phyloP scores from a whole-genome alignment of 2,113 vertebrate genomes.

The Esox niger region DNA sequence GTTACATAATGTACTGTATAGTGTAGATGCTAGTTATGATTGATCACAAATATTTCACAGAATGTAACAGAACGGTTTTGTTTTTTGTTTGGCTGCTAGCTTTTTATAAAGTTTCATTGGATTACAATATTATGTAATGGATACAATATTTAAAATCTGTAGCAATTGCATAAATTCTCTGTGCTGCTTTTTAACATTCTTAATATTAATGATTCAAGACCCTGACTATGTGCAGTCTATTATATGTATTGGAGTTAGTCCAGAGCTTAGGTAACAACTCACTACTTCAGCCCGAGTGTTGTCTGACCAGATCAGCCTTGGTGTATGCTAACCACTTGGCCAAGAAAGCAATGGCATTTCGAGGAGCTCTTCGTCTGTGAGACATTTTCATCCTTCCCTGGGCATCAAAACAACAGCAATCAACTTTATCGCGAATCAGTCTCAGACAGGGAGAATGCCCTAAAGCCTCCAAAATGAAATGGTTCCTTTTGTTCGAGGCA shows the following conservation, averaged over 20 bases:
- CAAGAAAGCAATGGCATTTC: not conserved
- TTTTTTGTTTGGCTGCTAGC: too few species aligned
- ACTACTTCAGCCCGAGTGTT: not conserved
- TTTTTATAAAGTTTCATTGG: too few species aligned
- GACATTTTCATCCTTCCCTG: not conserved
- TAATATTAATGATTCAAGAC: too few species aligned
- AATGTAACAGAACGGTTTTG: not conserved
- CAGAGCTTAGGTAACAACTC: not conserved
- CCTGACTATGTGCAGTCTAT: not conserved
- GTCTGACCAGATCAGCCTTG: not conserved
- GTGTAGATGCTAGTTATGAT: not conserved
- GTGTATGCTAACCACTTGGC: not conserved
- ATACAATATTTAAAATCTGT: too few species aligned
- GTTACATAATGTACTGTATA: not conserved
- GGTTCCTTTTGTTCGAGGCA: not conserved
- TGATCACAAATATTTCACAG: not conserved
- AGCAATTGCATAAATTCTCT: too few species aligned
- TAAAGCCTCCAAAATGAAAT: conserved; percentile 1
- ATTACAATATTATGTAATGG: too few species aligned
- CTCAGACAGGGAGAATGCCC: conserved; percentile 10
- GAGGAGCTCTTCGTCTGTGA: conserved; percentile 9
- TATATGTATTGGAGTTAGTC: not conserved
- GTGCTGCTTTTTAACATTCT: too few species aligned
- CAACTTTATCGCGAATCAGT: conserved; percentile 4
- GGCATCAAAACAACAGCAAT: conserved; percentile 6